phyloP scores from a whole-genome alignment of 2,888 invertebrate genomes.

The Leucophenga maculata region DNA sequence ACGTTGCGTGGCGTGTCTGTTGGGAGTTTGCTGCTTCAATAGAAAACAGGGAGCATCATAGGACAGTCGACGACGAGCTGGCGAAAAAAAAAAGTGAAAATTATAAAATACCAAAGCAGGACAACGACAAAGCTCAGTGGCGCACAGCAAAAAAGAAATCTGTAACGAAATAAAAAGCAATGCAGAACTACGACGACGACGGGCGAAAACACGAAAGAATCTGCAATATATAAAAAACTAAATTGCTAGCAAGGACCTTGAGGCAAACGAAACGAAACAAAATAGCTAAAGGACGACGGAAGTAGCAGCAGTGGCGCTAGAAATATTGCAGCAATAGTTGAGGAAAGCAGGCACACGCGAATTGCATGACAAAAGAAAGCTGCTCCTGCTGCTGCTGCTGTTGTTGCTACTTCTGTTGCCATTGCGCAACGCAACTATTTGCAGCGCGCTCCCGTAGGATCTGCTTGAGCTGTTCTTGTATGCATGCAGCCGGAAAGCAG shows the following conservation, averaged over 20 bases:
- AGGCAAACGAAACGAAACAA: constrained; percentile 1
- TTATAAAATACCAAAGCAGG: constrained; percentile 65
- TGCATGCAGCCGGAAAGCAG: neutral
- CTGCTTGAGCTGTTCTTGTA: neutral
- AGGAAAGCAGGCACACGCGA: neutral
- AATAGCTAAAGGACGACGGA: neutral
- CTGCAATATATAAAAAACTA: neutral
- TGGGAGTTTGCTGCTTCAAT: neutral
- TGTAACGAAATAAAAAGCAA: constrained; percentile 37
- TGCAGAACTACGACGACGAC: neutral
- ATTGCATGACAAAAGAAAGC: constrained; percentile 1
- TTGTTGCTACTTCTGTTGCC: neutral
- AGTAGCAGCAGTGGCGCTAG: neutral
- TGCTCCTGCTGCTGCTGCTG: neutral
- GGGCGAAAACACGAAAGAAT: neutral
- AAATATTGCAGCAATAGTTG: neutral
- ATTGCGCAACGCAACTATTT: neutral
- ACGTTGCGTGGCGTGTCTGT: constrained; percentile 16
- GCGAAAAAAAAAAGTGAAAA: constrained; percentile 60
- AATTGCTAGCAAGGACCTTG: constrained; percentile 2
- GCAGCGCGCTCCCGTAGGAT: neutral
- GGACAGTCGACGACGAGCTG: neutral
- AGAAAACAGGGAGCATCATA: neutral
- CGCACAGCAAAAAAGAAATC: constrained; percentile 34
- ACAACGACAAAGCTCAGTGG: constrained; percentile 22